Evolutionary conservation across 1,140 invertebrate species (phyloP).

Genomic region (Musca domestica): DNA sequence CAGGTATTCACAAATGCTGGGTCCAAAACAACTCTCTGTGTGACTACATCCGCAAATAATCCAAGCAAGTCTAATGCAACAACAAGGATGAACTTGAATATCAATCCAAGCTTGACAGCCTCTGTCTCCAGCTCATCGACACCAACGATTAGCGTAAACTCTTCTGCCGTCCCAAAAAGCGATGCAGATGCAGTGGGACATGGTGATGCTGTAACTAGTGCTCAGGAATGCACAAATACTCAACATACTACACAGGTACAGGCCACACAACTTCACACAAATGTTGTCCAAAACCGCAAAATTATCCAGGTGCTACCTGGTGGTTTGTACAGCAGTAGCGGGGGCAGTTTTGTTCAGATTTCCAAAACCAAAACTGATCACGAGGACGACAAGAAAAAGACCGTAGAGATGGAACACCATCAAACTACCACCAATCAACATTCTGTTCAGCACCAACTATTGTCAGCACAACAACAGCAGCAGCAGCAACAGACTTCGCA

Average conservation of each 20-base stretch:
- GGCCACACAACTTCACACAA: neutral
- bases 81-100: no score
- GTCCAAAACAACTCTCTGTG: neutral
- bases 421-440: neutral
- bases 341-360: conserved; percentile 5
- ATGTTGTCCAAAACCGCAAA: neutral
- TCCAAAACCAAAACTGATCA: neutral
- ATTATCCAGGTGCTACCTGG: neutral
- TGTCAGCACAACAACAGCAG: neutral
- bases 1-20: conserved; percentile 2
- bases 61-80: no score
- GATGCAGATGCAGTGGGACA: neutral
- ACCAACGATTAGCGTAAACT: no score
- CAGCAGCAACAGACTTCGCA: neutral
- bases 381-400: conserved; percentile 1
- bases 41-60: neutral
- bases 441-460: neutral
- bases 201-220: neutral
- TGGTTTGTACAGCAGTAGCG: conserved; percentile 3
- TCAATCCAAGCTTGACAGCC: no score
- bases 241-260: neutral
- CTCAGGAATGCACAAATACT: neutral
- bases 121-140: neutral
- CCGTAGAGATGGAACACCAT: neutral
- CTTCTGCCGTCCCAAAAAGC: neutral